Evolutionary conservation across 2,113 vertebrate genomes (phyloP), one percentile per base, ranked within the genome.

Genomic region (Cyprinodon tularosa): DNA sequence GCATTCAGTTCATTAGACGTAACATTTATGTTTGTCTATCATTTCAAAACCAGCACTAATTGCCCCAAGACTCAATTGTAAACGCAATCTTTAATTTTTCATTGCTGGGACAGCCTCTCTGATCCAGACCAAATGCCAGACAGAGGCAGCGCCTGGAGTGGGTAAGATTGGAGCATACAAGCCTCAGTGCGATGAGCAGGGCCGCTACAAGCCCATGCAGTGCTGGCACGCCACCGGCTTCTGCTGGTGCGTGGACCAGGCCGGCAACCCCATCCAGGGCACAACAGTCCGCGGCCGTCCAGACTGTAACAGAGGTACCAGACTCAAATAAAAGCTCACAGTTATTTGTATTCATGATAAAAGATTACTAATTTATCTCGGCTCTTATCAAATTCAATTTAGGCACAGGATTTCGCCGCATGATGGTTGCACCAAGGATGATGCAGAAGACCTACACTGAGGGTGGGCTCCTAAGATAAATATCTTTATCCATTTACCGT

Each of bases 181-280:
- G 72, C 97, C 97, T 0, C 83, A 89, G 84, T 99, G 98, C 2
- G 96, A 98, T 13, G 86, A 92, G 86, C 90, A 93, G 0, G 98
- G 98, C 4, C 88, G 92, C 89, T 99, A 96, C 92, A 38, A 73
- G 84, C 91, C 96, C 65, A 92, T 93, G 84, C 98, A 99, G 93
- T 99, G 98, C 95, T 90, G 90, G 82, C 62, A 76, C 48, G 62
- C 93, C 84, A 95, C 91, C 0, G 93, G 95, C 57, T 95, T 73
- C 84, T 99, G 98, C 95, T 99, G 97, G 97, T 99, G 98, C 63
- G 95, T 93, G 93, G 96, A 97, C 84, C 86, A 89, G 84, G 90
- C 92, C 0, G 98, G 98, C 82, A 90, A 73, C 3, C 12, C 62
- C 90, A 90, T 97, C 10, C 77, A 91, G 62, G 92, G 90, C 88